Evolutionary conservation across 1,140 invertebrate species (phyloP).

Genomic region (Palaemon carinicauda): DNA sequence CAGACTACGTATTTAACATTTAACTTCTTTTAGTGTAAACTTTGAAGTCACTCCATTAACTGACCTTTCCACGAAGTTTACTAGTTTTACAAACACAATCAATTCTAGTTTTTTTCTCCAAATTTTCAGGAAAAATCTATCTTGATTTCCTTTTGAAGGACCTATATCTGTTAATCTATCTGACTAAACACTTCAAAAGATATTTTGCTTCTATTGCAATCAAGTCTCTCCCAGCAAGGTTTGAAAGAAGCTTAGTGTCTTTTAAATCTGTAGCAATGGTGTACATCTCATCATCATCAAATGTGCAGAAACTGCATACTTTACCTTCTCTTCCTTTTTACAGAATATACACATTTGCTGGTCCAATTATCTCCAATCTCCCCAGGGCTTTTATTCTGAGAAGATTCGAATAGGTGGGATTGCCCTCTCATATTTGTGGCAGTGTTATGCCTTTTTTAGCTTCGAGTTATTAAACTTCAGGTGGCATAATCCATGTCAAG

Average conservation of each 20-base stretch:
- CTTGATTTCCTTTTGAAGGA: background rate
- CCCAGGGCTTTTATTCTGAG: conserved; percentile 1
- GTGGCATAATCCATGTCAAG: background rate
- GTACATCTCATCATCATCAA: background rate
- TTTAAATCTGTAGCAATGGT: conserved; percentile 3
- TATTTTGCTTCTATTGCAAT: too few relatives aligned
- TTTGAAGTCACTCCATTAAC: background rate
- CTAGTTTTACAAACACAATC: background rate
- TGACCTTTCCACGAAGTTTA: background rate
- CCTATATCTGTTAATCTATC: background rate
- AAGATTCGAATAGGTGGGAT: background rate
- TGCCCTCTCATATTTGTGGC: background rate
- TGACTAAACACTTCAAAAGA: background rate
- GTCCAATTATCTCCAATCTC: background rate
- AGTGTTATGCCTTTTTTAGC: background rate
- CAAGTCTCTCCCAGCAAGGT: too few relatives aligned
- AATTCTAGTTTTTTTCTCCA: background rate
- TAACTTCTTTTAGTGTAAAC: conserved; percentile 6
- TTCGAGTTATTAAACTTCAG: background rate
- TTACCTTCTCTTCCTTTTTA: background rate
- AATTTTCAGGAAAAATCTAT: background rate
- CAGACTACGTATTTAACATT: background rate
- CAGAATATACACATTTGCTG: background rate
- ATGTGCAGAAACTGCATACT: background rate
- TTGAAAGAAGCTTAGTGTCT: conserved; percentile 1